Conservation (phyloP, 2,113 vertebrate species). For the Coregonus clupeaformis region DNA sequence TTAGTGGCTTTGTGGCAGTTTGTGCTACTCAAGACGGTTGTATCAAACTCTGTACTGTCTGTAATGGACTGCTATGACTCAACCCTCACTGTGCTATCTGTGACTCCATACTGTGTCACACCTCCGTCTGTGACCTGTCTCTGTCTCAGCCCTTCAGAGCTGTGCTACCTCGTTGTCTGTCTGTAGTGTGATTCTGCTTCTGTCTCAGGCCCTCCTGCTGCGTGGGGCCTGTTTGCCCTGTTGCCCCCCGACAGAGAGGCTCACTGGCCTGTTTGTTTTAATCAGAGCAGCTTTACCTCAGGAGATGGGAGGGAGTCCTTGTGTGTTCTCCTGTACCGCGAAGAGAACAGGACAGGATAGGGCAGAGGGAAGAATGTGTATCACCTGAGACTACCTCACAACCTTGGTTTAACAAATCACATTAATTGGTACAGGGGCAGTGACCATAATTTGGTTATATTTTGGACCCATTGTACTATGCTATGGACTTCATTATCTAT, state of each 20-base stretch:
- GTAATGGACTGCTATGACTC: background rate
- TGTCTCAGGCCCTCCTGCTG: constrained; percentile 49
- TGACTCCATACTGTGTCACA: no score
- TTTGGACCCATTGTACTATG: no score
- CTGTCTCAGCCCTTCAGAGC: background rate
- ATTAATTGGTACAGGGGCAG: background rate
- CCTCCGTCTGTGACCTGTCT: background rate
- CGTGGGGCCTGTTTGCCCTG: constrained; percentile 57
- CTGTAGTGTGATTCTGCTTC: constrained; percentile 33
- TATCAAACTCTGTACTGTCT: no score
- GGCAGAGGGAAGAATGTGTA: background rate
- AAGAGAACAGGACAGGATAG: constrained; percentile 43
- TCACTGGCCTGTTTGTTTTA: constrained; percentile 70
- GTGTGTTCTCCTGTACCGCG: constrained; percentile 44
- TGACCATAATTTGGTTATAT: no score
- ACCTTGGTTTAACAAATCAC: background rate
- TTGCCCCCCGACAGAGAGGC: constrained; percentile 51
- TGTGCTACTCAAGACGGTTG: no score
- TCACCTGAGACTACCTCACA: background rate
- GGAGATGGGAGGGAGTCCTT: constrained; percentile 59
- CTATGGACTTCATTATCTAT: no score
- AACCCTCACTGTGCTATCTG: background rate
- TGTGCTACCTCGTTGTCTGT: background rate
- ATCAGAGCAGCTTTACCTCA: constrained; percentile 65
- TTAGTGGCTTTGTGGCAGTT: no score